A percentile compares a stretch with the other conserved stretches of the same genome.
Evolutionary conservation across 2,797 vertebrate genomes (phyloP).

Genomic region (Gadopsis bispinosus): DNA sequence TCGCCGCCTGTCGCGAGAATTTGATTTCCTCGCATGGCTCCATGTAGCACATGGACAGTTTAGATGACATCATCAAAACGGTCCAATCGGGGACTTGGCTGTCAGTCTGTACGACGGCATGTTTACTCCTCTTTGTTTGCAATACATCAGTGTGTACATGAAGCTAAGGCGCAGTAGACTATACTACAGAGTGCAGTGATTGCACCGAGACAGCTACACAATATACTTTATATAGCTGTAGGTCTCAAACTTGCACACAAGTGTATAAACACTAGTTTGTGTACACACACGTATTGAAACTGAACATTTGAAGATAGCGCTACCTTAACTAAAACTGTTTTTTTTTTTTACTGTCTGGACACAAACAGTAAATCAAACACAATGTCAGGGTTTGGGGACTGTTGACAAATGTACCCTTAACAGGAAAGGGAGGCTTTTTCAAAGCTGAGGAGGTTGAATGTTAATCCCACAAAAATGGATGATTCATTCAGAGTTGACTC

Average conservation of each 20-base stretch:
- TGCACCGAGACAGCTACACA: not conserved
- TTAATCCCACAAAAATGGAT: conserved; percentile 38
- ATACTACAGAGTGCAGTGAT: too few species aligned
- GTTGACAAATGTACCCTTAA: conserved; percentile 15
- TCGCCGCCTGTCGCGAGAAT: not conserved
- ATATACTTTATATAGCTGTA: not conserved
- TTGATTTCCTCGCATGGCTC: not conserved
- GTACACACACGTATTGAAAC: not conserved
- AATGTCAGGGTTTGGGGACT: conserved; percentile 2
- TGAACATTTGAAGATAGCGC: not conserved
- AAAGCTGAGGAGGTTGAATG: conserved; percentile 17
- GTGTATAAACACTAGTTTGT: not conserved
- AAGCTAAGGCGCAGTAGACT: too few species aligned
- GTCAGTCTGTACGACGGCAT: too few species aligned
- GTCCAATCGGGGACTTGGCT: not conserved
- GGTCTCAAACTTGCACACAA: not conserved
- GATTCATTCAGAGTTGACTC: conserved; percentile 33
- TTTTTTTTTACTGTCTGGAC: not conserved
- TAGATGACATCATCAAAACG: not conserved
- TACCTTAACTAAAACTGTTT: not conserved
- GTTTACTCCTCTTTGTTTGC: too few species aligned
- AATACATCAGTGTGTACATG: too few species aligned
- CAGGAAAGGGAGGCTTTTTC: conserved; percentile 43
- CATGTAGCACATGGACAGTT: not conserved
- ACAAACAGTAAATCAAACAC: conserved; percentile 9